These are phyloP conservation scores for Hucho hucho DNA, from an alignment of 2,113 vertebrate genomes.

Conservation along the genomic window DNA sequence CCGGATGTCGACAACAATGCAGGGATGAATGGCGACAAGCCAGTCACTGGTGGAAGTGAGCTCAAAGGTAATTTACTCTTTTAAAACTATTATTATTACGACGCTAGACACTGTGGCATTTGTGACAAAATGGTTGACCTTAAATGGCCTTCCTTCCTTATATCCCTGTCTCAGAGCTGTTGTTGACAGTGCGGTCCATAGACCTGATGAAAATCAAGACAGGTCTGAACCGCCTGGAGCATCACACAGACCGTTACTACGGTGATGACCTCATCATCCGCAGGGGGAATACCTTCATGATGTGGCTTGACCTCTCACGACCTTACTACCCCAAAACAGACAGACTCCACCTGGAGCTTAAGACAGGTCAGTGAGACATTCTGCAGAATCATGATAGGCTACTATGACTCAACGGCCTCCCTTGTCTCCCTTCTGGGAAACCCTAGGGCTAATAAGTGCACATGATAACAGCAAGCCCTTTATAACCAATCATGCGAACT, in stretches of 20 bases:
- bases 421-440: background rate
- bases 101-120: conserved; percentile 47
- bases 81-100: conserved; percentile 4
- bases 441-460: conserved; percentile 10
- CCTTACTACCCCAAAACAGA: conserved; percentile 73
- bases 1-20: conserved; percentile 43
- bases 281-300: conserved; percentile 82
- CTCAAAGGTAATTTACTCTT: conserved; percentile 44
- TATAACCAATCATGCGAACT: background rate
- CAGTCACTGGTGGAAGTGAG: conserved; percentile 20
- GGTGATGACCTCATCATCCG: conserved; percentile 79
- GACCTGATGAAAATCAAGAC: conserved; percentile 76
- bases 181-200: conserved; percentile 71
- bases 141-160: background rate
- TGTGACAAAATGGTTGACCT: background rate
- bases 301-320: conserved; percentile 77
- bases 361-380: conserved; percentile 71
- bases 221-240: conserved; percentile 72
- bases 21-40: conserved; percentile 14
- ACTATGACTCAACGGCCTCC: background rate
- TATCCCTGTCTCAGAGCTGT: conserved; percentile 33
- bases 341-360: conserved; percentile 77
- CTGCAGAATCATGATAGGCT: background rate
- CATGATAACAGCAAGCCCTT: conserved; percentile 14
- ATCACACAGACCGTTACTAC: conserved; percentile 81